Percentiles rank a stretch among this genome's conserved stretches.
Conservation (phyloP, 2,888 invertebrate species). For the Griposia aprilina region DNA sequence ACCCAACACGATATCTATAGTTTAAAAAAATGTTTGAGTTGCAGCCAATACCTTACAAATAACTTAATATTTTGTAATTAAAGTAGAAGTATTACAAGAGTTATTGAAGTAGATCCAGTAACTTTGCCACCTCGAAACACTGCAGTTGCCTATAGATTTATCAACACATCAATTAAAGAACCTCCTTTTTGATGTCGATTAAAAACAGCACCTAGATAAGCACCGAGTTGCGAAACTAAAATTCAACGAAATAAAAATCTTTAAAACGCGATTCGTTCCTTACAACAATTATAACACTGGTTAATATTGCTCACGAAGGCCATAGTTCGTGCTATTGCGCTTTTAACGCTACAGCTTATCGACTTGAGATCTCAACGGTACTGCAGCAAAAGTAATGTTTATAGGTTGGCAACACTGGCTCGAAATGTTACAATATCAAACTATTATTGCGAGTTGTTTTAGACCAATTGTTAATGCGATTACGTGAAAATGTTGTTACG, state of each 20-base stretch:
- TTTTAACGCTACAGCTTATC: constrained; percentile 71
- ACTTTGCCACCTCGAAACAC: not conserved
- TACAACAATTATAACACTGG: constrained; percentile 66
- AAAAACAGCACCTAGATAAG: constrained; percentile 44
- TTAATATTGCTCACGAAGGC: constrained; percentile 65
- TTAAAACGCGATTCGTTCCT: constrained; percentile 60
- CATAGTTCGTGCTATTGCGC: constrained; percentile 70
- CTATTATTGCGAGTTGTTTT: constrained; percentile 58
- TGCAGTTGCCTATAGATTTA: not conserved
- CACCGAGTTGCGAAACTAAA: constrained; percentile 21
- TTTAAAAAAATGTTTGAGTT: not conserved
- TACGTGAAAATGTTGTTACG: constrained; percentile 41
- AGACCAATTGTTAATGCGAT: constrained; percentile 40
- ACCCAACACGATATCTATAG: not conserved
- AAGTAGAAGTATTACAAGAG: not conserved
- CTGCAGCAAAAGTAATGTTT: constrained; percentile 68
- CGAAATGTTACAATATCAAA: constrained; percentile 52
- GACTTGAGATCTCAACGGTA: constrained; percentile 58
- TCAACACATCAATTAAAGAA: not conserved
- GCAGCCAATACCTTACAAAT: not conserved
- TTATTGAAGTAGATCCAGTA: not conserved
- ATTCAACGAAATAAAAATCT: constrained; percentile 44
- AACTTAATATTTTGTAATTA: not conserved
- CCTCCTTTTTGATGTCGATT: constrained; percentile 34
- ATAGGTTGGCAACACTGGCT: constrained; percentile 54